These are phyloP conservation scores for Hemichromis elongatus DNA, from an alignment of 2,113 vertebrate genomes.

Conservation along the genomic window DNA sequence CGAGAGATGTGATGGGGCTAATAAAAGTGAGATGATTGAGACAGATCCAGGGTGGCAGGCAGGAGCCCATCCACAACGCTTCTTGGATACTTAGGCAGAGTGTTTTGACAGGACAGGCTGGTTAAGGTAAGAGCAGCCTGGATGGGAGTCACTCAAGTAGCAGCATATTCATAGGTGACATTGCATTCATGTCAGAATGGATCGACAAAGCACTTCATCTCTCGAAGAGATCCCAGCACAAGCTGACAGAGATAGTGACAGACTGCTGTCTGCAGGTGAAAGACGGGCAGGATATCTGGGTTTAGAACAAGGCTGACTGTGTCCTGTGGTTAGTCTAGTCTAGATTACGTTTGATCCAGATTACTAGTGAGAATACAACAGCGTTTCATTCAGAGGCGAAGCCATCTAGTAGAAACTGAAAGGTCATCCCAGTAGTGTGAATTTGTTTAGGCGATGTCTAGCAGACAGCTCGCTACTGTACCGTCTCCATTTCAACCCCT, in stretches of 20 bases:
- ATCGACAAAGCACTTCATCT: slow-evolving; percentile 31
- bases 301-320: background rate
- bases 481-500: background rate
- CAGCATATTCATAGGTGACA: slow-evolving; percentile 18
- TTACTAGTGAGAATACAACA: background rate
- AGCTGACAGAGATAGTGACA: background rate
- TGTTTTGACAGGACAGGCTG: slow-evolving; percentile 14
- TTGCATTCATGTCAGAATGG: slow-evolving; percentile 20
- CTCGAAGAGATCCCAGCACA: background rate
- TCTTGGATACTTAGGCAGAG: background rate
- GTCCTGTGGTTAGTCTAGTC: background rate
- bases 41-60: slow-evolving; percentile 32
- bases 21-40: slow-evolving; percentile 31
- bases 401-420: background rate
- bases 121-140: background rate
- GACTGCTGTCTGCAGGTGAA: background rate
- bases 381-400: background rate
- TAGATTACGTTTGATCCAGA: background rate
- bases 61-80: background rate
- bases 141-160: slow-evolving; percentile 21
- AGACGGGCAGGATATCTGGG: background rate
- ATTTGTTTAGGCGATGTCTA: background rate
- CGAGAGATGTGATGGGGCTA: slow-evolving; percentile 13
- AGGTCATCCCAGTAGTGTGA: background rate
- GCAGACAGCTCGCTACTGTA: background rate